Evolutionary conservation across 1,140 invertebrate genomes (phyloP), one percentile per base, ranked within the genome.

Genomic region (Drosophila watanabei): DNA sequence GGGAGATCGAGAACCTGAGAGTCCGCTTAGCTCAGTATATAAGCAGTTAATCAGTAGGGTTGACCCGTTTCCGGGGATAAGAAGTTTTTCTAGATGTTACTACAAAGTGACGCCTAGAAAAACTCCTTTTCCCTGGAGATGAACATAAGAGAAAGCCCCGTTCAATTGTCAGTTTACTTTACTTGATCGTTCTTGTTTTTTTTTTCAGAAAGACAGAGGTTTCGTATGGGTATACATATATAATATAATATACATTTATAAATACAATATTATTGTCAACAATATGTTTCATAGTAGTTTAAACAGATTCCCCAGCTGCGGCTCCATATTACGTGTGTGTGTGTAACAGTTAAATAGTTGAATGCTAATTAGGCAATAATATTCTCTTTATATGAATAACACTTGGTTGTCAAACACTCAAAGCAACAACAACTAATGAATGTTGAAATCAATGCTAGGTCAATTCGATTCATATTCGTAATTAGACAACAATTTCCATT

Each of bases 261-360:
- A 87, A 81, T 70, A 75, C 72, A 91, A 79, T 91, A 91, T 91
- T 91, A 91, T 91, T 91, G 88, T 91, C 88, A 91, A 91, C 89
- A 91, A 84, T 85, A 70, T 82, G 80, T 79, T 91, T 80, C 83
- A 84, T 82, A 76, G 66, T 90, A 75, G 62, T 63, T 65, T 66
- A 79, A 73, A 51, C 66, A 80, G 60, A 70, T 51, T 62, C 30
- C 58, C 64, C 49, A 68, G 82, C 72, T 80, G 85, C 68, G 73
- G 81, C 85, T 85, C 75, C 68, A 66, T 76, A 73, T 62, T 59
- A 68, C 51, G 66, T 78, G 48, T 72, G 35, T 66, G 58, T 80
- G 70, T 90, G 70, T 79, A 91, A 84, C 80, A 91, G 68, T 88
- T 91, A 79, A 65, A 64, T 71, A 52, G 45, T 66, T 82, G 71